Base-by-base conservation (phyloP, 2,797 vertebrate genomes). In the Leptodon cayanensis region DNA sequence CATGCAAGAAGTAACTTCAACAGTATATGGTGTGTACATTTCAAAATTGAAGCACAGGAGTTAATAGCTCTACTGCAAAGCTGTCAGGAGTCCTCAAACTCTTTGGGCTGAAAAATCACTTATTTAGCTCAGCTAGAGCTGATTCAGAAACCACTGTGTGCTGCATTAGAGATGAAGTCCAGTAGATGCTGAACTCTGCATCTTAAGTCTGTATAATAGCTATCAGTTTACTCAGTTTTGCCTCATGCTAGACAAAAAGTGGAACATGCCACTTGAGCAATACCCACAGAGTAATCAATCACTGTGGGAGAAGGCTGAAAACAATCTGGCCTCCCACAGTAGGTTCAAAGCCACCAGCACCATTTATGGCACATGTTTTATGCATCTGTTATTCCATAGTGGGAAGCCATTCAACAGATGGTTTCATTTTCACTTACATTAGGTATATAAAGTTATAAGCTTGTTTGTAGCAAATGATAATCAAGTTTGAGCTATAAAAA, bases 371-470 rank as follows among this genome's bases (percentile, higher is more conserved):
- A 90, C 93, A 70, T 57, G 50, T 67, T 93, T 94, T 57, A 74
- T 71, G 79, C 95, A 96, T 96, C 96, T 97, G 95, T 65, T 92
- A 28, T 28, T 87, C 92, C 50, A 1, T 44, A n/a, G 81, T 62
- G 78, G 88, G 74, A 92, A 97, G 67, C 78, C 83, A 87, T 95
- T 96, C 94, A 96, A 92, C 92, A 96, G 93, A 96, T 92, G 96
- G 97, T 90, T 97, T 93, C 86, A 31, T 96, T 96, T 97, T 92
- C 95, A 94, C 92, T 97, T 90, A 69, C 61, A 54, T 89, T 93
- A 95, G 88, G 92, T 97, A 80, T 74, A 91, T 10, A 71, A 90
- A 94, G 78, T 87, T 71, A 50, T 49, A 33, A 89, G 77, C 83
- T 89, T 90, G 77, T 95, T 95, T 89, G 88, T 91, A 92, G 72